phyloP scores from a whole-genome alignment of 1,140 invertebrate species.

The Pristionchus pacificus region DNA sequence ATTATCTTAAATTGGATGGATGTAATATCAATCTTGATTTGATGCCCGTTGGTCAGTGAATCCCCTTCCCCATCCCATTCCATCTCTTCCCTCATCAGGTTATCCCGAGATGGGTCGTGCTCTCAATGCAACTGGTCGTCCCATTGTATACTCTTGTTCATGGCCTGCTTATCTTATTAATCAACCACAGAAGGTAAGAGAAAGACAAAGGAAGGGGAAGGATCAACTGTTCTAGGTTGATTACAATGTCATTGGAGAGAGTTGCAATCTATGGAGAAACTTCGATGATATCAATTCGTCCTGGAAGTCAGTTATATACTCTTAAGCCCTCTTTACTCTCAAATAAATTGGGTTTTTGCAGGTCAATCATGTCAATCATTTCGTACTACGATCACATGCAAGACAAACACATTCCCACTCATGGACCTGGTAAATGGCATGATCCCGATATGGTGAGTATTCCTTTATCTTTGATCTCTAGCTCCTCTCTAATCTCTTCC shows the following conservation, averaged over 20 bases:
- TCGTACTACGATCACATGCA: conserved; percentile 91
- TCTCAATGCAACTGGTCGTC: conserved; percentile 78
- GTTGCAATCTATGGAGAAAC: conserved; percentile 93
- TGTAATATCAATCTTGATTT: conserved; percentile 79
- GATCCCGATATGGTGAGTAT: conserved; percentile 89
- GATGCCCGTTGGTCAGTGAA: conserved; percentile 68
- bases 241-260: conserved; percentile 76
- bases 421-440: conserved; percentile 93
- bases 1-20: conserved; percentile 92
- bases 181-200: conserved; percentile 46
- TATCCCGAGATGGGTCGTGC: conserved; percentile 84
- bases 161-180: conserved; percentile 69
- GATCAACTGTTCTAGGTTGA: conserved; percentile 71
- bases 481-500: too few relatives aligned
- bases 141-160: conserved; percentile 94
- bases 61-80: background rate
- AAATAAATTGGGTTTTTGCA: background rate
- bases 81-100: conserved; percentile 43
- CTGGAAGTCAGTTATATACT: conserved; percentile 67
- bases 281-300: conserved; percentile 86
- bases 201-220: too few relatives aligned
- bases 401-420: conserved; percentile 79
- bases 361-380: conserved; percentile 80
- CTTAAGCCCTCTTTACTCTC: too few relatives aligned
- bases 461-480: too few relatives aligned